Evolutionary conservation across 2,113 vertebrate genomes (phyloP).

Genomic region (Pteronura brasiliensis): DNA sequence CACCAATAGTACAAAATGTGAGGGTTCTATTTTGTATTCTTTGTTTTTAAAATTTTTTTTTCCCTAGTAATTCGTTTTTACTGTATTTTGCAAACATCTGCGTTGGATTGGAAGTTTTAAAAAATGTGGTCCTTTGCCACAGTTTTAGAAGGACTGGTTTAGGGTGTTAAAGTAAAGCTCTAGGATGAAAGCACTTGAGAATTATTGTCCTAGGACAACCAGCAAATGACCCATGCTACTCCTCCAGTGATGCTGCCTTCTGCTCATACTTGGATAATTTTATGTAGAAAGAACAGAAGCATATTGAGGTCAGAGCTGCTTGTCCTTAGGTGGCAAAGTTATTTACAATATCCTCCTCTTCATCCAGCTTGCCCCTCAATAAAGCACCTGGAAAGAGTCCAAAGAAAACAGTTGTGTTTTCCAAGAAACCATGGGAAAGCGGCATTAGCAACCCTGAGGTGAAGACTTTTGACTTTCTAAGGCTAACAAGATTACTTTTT

Average conservation of each 20-base stretch:
- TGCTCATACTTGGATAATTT: background rate
- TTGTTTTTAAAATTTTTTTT: background rate
- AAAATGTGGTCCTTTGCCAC: background rate
- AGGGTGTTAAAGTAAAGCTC: background rate
- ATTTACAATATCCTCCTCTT: background rate
- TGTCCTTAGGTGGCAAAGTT: background rate
- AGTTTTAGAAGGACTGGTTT: background rate
- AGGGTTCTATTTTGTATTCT: background rate
- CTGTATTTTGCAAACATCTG: background rate
- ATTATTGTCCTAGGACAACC: background rate
- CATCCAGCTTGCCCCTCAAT: background rate
- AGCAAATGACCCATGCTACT: background rate
- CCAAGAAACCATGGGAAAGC: constrained; percentile 34
- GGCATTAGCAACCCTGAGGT: background rate
- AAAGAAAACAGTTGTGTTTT: constrained; percentile 35
- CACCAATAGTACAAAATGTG: background rate
- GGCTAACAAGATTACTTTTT: background rate
- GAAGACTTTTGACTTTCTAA: constrained; percentile 3
- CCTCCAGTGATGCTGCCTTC: background rate
- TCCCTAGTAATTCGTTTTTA: background rate
- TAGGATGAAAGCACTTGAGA: background rate
- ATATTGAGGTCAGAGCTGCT: background rate
- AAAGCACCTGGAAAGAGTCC: constrained; percentile 40
- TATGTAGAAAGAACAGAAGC: constrained; percentile 10
- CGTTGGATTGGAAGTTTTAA: background rate